Evolutionary conservation across 2,113 vertebrate genomes (phyloP), one percentile per base, ranked within the genome.

Genomic region (Chaetodon trifascialis): DNA sequence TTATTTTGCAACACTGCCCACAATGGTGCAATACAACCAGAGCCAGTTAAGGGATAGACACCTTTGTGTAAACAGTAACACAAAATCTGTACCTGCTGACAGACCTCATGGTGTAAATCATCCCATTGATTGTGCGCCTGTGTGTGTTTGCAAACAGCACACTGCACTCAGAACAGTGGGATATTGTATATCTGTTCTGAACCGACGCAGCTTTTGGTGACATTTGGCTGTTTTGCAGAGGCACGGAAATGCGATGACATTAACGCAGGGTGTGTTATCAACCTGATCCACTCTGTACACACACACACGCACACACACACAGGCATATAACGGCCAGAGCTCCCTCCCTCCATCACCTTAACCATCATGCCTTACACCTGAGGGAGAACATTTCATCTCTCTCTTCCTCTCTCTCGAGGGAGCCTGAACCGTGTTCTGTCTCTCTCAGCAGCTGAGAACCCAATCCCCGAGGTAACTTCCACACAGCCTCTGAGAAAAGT

Each of bases 381-480:
- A 83, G 84, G 82, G 71, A 68, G 56, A 87, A 80, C 19, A 60
- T 79, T 79, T 86, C 72, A 75, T 68, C 60, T 76, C 55, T 55
- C 56, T 44, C 73, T 73, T 40, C 25, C n/a, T 25, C 52, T 54
- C 21, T 36, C 86, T 73, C 71, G 2, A 69, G 84, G 64, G 84
- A 77, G 4, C 76, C 3, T 21, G 49, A 75, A 65, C 65, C 62
- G 23, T 82, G 73, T 73, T 81, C 62, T 71, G 49, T 56, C 59
- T 82, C 78, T 65, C 36, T 82, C 79, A 76, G 82, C 89, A 90
- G 83, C 87, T 91, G 90, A 84, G 88, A 79, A 68, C 88, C 44
- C 6, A 51, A 14, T 88, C 89, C 87, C 89, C 42, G 73, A 72
- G 76, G 88, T 79, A 55, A 49, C 54, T 17, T 38, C n/a, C 68